Percentiles rank a stretch among this genome's conserved stretches.
Conservation (phyloP, 2,888 invertebrate genomes). For the Apamea anceps region DNA sequence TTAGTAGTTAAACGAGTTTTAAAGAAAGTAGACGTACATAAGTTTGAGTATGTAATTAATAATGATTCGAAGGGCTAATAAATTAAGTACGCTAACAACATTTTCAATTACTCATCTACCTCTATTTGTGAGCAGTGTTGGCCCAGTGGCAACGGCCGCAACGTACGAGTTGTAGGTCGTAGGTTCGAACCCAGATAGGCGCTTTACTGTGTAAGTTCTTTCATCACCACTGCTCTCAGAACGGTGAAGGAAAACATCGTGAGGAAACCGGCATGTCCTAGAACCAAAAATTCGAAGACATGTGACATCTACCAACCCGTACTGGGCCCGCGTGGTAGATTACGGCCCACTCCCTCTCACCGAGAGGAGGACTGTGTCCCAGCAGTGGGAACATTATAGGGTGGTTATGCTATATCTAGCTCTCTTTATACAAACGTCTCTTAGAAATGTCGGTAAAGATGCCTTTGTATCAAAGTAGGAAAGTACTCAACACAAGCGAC, state of each 20-base stretch:
- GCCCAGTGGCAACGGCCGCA: too few relatives aligned
- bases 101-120: constrained; percentile 1
- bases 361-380: background rate
- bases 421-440: background rate
- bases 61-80: background rate
- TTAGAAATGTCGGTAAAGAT: background rate
- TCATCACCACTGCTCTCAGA: too few relatives aligned
- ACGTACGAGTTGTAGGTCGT: too few relatives aligned
- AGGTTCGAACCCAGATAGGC: too few relatives aligned
- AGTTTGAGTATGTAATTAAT: background rate
- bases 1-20: background rate
- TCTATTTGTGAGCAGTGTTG: too few relatives aligned
- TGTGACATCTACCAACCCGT: too few relatives aligned
- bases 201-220: too few relatives aligned
- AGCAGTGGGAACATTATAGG: background rate
- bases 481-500: background rate
- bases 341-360: too few relatives aligned
- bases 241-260: too few relatives aligned
- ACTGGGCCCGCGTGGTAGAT: too few relatives aligned
- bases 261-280: too few relatives aligned
- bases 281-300: too few relatives aligned
- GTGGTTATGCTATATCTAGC: background rate
- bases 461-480: background rate
- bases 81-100: background rate
- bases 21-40: background rate